Percentiles rank a stretch among this genome's conserved stretches.
Conservation (phyloP, 1,140 invertebrate genomes). For the Schmidtea mediterranea region DNA sequence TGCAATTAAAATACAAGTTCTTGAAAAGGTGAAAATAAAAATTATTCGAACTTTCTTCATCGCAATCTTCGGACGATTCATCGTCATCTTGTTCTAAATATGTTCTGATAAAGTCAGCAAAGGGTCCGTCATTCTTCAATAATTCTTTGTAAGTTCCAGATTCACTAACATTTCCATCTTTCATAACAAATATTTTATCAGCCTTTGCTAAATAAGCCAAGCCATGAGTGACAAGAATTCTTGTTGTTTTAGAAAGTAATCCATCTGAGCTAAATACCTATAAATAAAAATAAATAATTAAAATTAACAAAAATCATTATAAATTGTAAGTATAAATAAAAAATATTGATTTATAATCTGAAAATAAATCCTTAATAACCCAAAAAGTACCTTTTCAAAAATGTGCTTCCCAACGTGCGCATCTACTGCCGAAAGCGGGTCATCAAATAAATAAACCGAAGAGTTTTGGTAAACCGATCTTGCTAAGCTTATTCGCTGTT, state of each 20-base stretch:
- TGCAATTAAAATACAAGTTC: no score
- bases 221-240: conserved; percentile 25
- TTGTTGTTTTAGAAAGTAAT: conserved; percentile 9
- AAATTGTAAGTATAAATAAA: no score
- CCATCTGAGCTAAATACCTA: conserved; percentile 5
- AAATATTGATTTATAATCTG: no score
- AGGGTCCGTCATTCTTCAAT: no score
- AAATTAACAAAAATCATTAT: no score
- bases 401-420: conserved; percentile 20
- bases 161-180: conserved; percentile 26
- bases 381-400: conserved; percentile 35
- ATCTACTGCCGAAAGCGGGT: conserved; percentile 26
- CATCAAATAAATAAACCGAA: conserved; percentile 43
- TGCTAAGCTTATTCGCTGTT: conserved; percentile 41
- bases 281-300: no score
- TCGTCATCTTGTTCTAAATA: no score
- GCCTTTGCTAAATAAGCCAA: conserved; percentile 22
- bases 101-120: no score
- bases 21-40: no score
- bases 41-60: no score
- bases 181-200: conserved; percentile 22
- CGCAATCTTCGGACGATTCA: no score
- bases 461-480: conserved; percentile 29
- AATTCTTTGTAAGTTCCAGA: conserved; percentile 15
- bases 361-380: no score